phyloP scores from a whole-genome alignment of 1,140 invertebrate genomes.

The Drosophila parvula region DNA sequence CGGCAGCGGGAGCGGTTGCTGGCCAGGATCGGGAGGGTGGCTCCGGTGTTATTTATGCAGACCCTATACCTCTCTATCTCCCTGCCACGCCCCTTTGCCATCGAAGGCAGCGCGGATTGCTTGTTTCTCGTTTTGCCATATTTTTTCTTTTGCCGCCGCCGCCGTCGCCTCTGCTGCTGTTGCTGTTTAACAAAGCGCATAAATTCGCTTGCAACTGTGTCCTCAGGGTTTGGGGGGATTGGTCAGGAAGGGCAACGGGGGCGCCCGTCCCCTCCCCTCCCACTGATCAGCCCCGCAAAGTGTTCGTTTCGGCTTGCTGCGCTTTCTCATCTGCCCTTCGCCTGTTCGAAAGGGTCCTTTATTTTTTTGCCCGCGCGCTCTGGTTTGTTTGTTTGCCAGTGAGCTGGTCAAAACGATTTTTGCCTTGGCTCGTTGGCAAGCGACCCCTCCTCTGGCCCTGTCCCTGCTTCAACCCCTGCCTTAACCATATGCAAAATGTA shows the following conservation, averaged over 20 bases:
- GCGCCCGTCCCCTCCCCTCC: neutral
- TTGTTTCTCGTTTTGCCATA: slow-evolving; percentile 67
- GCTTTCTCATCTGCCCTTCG: slow-evolving; percentile 75
- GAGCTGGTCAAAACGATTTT: slow-evolving; percentile 80
- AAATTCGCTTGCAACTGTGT: slow-evolving; percentile 82
- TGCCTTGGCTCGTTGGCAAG: slow-evolving; percentile 48
- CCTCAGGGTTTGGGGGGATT: slow-evolving; percentile 47
- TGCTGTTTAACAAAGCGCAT: slow-evolving; percentile 83
- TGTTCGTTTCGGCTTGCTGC: slow-evolving; percentile 75
- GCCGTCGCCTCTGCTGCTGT: slow-evolving; percentile 51
- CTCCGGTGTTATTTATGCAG: slow-evolving; percentile 72
- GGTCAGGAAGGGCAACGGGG: slow-evolving; percentile 1
- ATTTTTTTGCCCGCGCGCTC: slow-evolving; percentile 33
- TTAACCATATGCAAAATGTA: slow-evolving; percentile 81
- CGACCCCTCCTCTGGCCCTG: neutral
- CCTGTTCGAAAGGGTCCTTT: slow-evolving; percentile 42
- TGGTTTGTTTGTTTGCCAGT: slow-evolving; percentile 73
- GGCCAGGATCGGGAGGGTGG: slow-evolving; percentile 1
- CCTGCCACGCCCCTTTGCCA: slow-evolving; percentile 43
- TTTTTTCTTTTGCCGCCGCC: slow-evolving; percentile 57
- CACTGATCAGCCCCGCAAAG: slow-evolving; percentile 39
- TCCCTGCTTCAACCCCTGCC: neutral
- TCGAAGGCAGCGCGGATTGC: slow-evolving; percentile 66
- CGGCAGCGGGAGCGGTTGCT: neutral
- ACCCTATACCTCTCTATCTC: slow-evolving; percentile 57